These are phyloP conservation scores for Macquaria australasica DNA, from an alignment of 2,113 vertebrate genomes.

Conservation along the genomic window DNA sequence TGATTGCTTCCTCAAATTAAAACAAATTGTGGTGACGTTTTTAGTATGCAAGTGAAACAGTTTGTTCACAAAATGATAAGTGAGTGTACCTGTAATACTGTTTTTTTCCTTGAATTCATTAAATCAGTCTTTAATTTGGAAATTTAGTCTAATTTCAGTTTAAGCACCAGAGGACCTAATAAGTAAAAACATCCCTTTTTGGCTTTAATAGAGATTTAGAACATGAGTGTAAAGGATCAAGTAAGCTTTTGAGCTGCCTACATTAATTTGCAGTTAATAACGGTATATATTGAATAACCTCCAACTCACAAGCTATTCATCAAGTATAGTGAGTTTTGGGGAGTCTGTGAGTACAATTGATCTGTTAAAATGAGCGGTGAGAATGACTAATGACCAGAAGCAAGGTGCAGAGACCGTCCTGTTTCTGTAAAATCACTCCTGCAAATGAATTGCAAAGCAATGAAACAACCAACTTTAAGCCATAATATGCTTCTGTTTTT, in stretches of 20 bases:
- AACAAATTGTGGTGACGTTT: background rate
- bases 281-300: constrained; percentile 34
- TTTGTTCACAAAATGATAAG: constrained; percentile 1
- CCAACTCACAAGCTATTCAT: constrained; percentile 45
- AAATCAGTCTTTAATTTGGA: background rate
- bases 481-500: background rate
- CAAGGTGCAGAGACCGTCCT: background rate
- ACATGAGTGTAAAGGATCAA: background rate
- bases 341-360: constrained; percentile 38
- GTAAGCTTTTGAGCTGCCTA: background rate
- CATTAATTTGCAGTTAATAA: constrained; percentile 39
- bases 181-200: background rate
- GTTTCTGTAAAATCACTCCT: constrained; percentile 7
- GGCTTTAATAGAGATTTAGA: background rate
- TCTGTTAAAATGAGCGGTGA: constrained; percentile 24
- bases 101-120: background rate
- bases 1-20: background rate
- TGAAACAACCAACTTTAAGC: constrained; percentile 9
- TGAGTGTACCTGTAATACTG: background rate
- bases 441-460: constrained; percentile 18
- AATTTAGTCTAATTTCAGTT: background rate
- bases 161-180: background rate
- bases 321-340: constrained; percentile 48
- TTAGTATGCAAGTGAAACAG: background rate
- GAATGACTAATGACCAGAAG: constrained; percentile 37